Conservation (phyloP, 2,113 vertebrate species). For the Percina caprodes region DNA sequence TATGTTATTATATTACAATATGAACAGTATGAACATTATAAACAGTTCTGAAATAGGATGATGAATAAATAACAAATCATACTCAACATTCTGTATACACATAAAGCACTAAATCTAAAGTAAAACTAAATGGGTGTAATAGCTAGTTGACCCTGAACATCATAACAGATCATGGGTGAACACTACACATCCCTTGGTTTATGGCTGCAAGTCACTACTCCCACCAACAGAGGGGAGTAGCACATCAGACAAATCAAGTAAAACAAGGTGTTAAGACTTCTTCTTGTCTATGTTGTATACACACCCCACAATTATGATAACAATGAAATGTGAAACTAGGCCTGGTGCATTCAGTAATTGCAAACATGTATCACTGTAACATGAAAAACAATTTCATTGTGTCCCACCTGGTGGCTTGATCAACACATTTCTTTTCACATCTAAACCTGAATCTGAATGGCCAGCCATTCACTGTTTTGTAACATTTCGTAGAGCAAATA, state of each 20-base stretch:
- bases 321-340: not conserved
- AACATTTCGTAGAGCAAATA: not conserved
- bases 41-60: too few relatives aligned
- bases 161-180: not conserved
- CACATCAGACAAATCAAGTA: not conserved
- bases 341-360: not conserved
- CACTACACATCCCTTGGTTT: not conserved
- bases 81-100: not conserved
- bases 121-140: not conserved
- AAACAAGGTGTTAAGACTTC: not conserved
- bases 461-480: not conserved
- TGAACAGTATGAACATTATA: too few relatives aligned
- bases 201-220: not conserved
- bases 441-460: not conserved
- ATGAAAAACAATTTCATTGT: not conserved
- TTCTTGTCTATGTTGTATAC: too few relatives aligned
- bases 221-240: slow-evolving; percentile 52
- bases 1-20: too few relatives aligned
- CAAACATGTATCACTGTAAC: not conserved
- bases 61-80: too few relatives aligned
- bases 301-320: not conserved
- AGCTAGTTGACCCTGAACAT: not conserved
- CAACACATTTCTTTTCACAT: not conserved
- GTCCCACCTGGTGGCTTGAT: not conserved
- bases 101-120: not conserved